Conservation (phyloP, 2,888 invertebrate species). For the Calameuta idolon region DNA sequence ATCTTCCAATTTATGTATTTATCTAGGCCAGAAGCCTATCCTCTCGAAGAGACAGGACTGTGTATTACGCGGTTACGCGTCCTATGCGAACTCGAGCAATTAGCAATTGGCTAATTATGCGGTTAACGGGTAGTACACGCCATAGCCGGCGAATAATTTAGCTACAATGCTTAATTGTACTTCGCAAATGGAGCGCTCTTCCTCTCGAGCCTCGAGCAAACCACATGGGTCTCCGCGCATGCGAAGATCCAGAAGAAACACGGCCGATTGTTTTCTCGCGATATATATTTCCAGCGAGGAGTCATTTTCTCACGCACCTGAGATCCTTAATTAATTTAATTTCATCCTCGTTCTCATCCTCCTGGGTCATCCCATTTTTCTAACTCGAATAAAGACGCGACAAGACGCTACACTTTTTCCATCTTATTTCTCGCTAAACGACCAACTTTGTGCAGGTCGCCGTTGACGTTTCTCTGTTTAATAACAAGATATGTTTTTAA, state of each 20-base stretch:
- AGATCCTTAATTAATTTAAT: not conserved
- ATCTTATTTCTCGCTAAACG: not conserved
- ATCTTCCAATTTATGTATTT: not conserved
- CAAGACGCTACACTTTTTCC: not conserved
- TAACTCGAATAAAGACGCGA: not conserved
- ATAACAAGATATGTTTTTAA: not conserved
- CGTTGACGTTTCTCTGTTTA: not conserved
- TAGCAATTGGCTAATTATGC: conserved; percentile 51
- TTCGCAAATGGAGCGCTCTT: conserved; percentile 38
- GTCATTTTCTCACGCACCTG: not conserved
- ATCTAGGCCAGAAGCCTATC: not conserved
- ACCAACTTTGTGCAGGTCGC: not conserved
- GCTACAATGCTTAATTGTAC: conserved; percentile 44
- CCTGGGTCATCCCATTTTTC: not conserved
- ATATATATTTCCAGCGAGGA: not conserved
- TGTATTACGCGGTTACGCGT: conserved; percentile 7
- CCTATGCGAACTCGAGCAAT: conserved; percentile 50
- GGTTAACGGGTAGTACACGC: conserved; percentile 36
- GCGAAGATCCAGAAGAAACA: not conserved
- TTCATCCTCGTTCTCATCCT: not conserved
- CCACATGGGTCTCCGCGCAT: not conserved
- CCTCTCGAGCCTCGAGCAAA: conserved; percentile 17
- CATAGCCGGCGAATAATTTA: conserved; percentile 37
- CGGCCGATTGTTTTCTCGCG: conserved; percentile 2
- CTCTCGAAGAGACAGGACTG: not conserved